Evolutionary conservation across 2,113 vertebrate genomes (phyloP).

Genomic region (Ageneiosus marmoratus): DNA sequence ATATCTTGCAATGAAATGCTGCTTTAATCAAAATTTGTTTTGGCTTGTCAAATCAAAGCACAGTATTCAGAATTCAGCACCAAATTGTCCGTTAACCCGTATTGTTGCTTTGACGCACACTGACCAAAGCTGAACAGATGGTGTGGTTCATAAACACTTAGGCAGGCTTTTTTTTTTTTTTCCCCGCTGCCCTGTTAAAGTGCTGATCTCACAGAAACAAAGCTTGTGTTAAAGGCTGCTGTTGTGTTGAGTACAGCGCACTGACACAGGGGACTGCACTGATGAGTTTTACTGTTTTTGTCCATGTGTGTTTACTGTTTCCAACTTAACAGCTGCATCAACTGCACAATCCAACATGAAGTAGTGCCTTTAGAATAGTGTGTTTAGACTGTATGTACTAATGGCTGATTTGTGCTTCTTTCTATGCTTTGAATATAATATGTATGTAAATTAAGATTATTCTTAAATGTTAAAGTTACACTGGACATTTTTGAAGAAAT

Average conservation of each 20-base stretch:
- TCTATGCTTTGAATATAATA: not conserved
- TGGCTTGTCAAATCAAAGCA: not conserved
- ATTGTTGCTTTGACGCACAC: not conserved
- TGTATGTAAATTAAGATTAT: not conserved
- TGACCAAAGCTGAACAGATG: slow-evolving; percentile 41
- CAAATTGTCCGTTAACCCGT: slow-evolving; percentile 25
- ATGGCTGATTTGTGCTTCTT: not conserved
- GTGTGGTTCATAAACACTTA: slow-evolving; percentile 48
- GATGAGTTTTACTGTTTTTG: not conserved
- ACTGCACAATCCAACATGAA: not conserved
- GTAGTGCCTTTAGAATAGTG: too few relatives aligned
- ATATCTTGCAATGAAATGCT: not conserved
- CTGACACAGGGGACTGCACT: not conserved
- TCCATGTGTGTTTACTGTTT: not conserved
- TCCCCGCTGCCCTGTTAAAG: not conserved
- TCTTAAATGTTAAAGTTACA: not conserved
- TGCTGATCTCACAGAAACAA: not conserved
- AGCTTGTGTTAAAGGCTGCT: slow-evolving; percentile 4
- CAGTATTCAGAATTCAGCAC: not conserved
- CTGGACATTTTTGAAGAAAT: not conserved
- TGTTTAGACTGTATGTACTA: too few relatives aligned
- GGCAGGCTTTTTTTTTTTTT: slow-evolving; percentile 35
- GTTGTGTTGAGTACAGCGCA: not conserved
- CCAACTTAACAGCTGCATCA: not conserved
- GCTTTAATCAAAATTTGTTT: not conserved